These are phyloP conservation scores for Eufriesea mexicana DNA, from an alignment of 1,140 invertebrate species.

Conservation along the genomic window DNA sequence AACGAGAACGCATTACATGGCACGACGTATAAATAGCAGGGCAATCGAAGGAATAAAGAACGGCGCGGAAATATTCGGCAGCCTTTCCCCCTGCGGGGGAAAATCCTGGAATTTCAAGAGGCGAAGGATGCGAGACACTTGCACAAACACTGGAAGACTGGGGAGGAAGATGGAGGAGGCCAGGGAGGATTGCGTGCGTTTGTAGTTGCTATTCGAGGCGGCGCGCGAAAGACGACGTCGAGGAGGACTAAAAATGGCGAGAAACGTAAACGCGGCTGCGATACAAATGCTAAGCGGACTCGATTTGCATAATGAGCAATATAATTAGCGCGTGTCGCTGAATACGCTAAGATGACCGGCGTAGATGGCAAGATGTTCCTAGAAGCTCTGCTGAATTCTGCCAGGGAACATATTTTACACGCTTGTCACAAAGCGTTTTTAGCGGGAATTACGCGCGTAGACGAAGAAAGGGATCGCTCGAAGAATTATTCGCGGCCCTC, in stretches of 20 bases:
- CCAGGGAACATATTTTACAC: background rate
- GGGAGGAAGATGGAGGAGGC: background rate
- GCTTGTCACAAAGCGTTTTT: background rate
- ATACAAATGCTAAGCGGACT: slow-evolving; percentile 17
- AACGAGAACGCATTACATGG: too few relatives aligned
- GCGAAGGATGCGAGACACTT: slow-evolving; percentile 6
- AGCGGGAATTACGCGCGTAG: background rate
- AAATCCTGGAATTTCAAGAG: too few relatives aligned
- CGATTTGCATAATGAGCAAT: slow-evolving; percentile 39
- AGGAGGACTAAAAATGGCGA: slow-evolving; percentile 18
- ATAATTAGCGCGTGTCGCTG: slow-evolving; percentile 41
- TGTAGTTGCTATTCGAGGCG: slow-evolving; percentile 23
- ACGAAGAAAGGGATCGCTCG: background rate
- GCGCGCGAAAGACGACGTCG: background rate
- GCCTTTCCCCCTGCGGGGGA: too few relatives aligned
- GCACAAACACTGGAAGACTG: background rate
- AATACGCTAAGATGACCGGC: slow-evolving; percentile 24
- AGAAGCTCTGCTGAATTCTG: background rate
- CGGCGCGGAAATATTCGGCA: too few relatives aligned
- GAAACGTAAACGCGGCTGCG: slow-evolving; percentile 23
- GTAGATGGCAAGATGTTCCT: background rate
- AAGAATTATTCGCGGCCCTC: too few relatives aligned
- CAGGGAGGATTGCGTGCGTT: background rate
- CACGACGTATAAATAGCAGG: too few relatives aligned
- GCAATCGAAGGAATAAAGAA: too few relatives aligned